Evolutionary conservation across 2,888 invertebrate species (phyloP).

Genomic region (Nephrocerus scutellatus): DNA sequence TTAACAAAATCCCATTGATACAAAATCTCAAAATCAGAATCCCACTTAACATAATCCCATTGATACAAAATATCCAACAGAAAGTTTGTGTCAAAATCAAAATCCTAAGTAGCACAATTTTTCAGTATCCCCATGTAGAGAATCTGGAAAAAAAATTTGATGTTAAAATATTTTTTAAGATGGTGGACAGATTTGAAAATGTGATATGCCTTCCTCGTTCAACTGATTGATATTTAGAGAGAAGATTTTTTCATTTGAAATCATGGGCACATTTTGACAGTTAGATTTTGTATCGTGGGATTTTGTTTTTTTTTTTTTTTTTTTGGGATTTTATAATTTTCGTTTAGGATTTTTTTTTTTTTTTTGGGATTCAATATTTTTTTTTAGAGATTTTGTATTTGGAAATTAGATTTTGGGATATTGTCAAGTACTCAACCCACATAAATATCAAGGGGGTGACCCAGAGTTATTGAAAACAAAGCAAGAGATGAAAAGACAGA

Average conservation of each 20-base stretch:
- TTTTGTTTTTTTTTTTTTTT: constrained; percentile 4
- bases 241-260: constrained; percentile 9
- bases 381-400: constrained; percentile 4
- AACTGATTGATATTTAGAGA: constrained; percentile 12
- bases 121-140: no score
- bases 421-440: constrained; percentile 17
- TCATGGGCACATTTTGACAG: background rate
- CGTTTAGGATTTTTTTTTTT: constrained; percentile 15
- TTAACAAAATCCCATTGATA: no score
- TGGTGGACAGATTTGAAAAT: no score
- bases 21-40: no score
- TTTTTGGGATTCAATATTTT: constrained; percentile 3
- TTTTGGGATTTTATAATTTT: constrained; percentile 18
- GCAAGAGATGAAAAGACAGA: constrained; percentile 17
- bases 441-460: constrained; percentile 8
- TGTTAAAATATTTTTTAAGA: no score
- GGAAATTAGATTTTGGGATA: no score
- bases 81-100: no score
- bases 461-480: constrained; percentile 12
- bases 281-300: background rate
- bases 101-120: no score
- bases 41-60: no score
- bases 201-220: constrained; percentile 6
- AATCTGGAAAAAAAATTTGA: no score
- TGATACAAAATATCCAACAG: no score